These are phyloP conservation scores for Sebastes goodei DNA, from an alignment of 2,797 vertebrate species.

Conservation along the genomic window DNA sequence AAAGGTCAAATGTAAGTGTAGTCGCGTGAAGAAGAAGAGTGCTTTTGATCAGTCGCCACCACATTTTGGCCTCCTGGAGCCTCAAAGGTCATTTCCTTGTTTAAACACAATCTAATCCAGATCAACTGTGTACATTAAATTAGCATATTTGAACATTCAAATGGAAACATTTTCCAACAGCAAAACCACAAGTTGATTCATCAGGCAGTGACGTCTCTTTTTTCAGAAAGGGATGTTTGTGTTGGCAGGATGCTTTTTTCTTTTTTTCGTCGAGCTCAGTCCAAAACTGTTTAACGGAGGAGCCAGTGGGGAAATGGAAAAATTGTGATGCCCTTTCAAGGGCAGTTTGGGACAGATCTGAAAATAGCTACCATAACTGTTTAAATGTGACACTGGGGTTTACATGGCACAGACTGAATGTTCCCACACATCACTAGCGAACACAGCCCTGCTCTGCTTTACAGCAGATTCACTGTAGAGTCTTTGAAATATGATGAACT, in stretches of 20 bases:
- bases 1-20: background rate
- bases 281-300: constrained; percentile 18
- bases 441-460: background rate
- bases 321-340: constrained; percentile 66
- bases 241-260: constrained; percentile 5
- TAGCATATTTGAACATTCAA: background rate
- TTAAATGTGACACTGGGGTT: constrained; percentile 42
- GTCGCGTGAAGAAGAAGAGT: background rate
- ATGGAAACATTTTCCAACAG: constrained; percentile 3
- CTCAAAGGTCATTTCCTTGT: background rate
- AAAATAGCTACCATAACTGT: constrained; percentile 68
- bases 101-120: constrained; percentile 7
- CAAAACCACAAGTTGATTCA: constrained; percentile 12
- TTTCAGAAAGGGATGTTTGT: constrained; percentile 47
- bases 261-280: background rate
- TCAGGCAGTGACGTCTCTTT: background rate
- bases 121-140: constrained; percentile 6
- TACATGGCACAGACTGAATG: constrained; percentile 33
- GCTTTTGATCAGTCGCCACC: background rate
- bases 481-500: background rate
- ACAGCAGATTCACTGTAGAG: background rate
- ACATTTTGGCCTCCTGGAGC: background rate
- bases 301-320: constrained; percentile 62
- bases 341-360: constrained; percentile 61
- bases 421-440: constrained; percentile 39